These are phyloP conservation scores for Agrypnus murinus DNA, from an alignment of 2,888 invertebrate genomes.

Conservation along the genomic window DNA sequence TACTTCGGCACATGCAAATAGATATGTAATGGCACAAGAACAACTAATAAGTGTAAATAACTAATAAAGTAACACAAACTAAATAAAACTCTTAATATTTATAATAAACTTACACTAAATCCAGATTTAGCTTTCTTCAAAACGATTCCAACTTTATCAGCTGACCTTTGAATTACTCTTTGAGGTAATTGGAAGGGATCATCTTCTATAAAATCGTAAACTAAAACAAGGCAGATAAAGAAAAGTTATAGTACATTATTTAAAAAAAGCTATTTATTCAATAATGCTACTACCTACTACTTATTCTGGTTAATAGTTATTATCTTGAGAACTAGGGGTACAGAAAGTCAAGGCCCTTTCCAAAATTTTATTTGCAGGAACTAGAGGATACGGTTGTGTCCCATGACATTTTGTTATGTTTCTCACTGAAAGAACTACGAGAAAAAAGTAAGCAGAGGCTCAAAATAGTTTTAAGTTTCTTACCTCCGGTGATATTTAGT, in stretches of 20 bases:
- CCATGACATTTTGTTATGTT: conserved; percentile 11
- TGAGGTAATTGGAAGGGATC: neutral
- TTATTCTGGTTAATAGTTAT: neutral
- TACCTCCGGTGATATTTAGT: no score
- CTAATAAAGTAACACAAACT: no score
- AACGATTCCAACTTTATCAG: conserved; percentile 34
- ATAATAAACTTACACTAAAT: conserved; percentile 31
- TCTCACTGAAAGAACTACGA: conserved; percentile 33
- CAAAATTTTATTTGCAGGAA: conserved; percentile 35
- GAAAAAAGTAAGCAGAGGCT: no score
- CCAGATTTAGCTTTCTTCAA: conserved; percentile 27
- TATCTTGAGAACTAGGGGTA: conserved; percentile 20
- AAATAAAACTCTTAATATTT: conserved; percentile 4
- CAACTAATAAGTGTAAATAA: no score
- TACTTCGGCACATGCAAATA: no score
- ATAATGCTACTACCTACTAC: conserved; percentile 8
- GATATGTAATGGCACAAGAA: no score
- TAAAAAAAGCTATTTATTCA: neutral
- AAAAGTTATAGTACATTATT: neutral
- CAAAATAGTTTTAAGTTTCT: no score
- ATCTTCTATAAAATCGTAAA: conserved; percentile 30
- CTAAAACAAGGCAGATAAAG: conserved; percentile 16
- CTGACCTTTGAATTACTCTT: neutral
- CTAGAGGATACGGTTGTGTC: neutral
- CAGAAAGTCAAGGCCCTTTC: conserved; percentile 43